Conservation (phyloP, 2,888 invertebrate species). For the Opisthograptis luteolata region DNA sequence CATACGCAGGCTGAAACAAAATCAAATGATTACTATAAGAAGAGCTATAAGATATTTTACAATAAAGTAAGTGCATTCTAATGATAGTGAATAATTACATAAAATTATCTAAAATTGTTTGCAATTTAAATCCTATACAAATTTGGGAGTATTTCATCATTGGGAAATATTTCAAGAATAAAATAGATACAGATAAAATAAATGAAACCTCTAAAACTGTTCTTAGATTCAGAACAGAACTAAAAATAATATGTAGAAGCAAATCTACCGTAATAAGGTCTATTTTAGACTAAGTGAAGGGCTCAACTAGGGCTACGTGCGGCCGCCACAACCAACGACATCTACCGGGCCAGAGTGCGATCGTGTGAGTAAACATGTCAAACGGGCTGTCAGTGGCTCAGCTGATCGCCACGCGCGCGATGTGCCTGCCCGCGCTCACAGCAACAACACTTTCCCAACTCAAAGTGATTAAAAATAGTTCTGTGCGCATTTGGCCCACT, state of each 20-base stretch:
- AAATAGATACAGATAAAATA: too few species aligned
- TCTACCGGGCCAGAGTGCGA: conserved; percentile 62
- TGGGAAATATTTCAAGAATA: too few species aligned
- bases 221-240: background rate
- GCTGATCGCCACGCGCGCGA: conserved; percentile 77
- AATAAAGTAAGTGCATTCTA: conserved; percentile 15
- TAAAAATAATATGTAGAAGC: background rate
- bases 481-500: conserved; percentile 78
- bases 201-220: too few species aligned
- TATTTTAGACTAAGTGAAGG: conserved; percentile 37
- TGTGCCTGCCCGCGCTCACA: conserved; percentile 48
- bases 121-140: too few species aligned
- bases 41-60: too few species aligned
- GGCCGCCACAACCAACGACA: conserved; percentile 58
- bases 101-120: conserved; percentile 12
- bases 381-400: conserved; percentile 75
- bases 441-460: conserved; percentile 62
- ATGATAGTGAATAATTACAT: conserved; percentile 21
- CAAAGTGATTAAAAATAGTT: conserved; percentile 78
- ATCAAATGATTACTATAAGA: too few species aligned
- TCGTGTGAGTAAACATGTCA: conserved; percentile 77
- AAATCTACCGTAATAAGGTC: conserved; percentile 2
- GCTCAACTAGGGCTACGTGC: conserved; percentile 44
- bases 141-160: too few species aligned
- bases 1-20: too few species aligned